Evolutionary conservation across 2,113 vertebrate genomes (phyloP).

Genomic region (Paramisgurnus dabryanus): DNA sequence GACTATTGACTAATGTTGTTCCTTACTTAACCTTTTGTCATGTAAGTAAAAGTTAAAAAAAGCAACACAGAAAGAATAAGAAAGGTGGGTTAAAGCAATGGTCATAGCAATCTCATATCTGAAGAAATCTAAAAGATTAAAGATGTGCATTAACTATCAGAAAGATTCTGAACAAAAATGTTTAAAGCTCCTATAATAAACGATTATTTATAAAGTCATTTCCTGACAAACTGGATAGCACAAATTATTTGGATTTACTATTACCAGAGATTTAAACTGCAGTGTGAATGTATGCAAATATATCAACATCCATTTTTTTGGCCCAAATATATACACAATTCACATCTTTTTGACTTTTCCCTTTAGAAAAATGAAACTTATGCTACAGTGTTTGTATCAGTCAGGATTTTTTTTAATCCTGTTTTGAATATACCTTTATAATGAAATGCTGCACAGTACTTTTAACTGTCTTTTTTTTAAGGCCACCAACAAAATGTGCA

Average conservation of each 20-base stretch:
- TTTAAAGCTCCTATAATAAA: background rate
- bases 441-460: background rate
- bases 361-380: slow-evolving; percentile 32
- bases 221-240: background rate
- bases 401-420: background rate
- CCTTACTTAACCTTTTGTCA: too few species aligned
- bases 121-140: slow-evolving; percentile 12
- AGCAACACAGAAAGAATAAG: too few species aligned
- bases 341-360: slow-evolving; percentile 15
- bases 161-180: background rate
- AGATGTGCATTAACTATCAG: background rate
- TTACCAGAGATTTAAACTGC: background rate
- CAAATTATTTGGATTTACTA: slow-evolving; percentile 12
- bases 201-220: background rate
- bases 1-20: too few species aligned
- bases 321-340: slow-evolving; percentile 47
- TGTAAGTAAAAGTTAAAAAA: too few species aligned
- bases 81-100: background rate
- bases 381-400: background rate
- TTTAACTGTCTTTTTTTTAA: slow-evolving; percentile 7
- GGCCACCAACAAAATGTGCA: background rate
- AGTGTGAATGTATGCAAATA: slow-evolving; percentile 38
- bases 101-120: background rate
- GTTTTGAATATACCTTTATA: background rate
- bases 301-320: slow-evolving; percentile 25